A percentile compares a stretch with the other conserved stretches of the same genome.
Conservation (phyloP, 2,888 invertebrate species). For the Ceraclea dissimilis region DNA sequence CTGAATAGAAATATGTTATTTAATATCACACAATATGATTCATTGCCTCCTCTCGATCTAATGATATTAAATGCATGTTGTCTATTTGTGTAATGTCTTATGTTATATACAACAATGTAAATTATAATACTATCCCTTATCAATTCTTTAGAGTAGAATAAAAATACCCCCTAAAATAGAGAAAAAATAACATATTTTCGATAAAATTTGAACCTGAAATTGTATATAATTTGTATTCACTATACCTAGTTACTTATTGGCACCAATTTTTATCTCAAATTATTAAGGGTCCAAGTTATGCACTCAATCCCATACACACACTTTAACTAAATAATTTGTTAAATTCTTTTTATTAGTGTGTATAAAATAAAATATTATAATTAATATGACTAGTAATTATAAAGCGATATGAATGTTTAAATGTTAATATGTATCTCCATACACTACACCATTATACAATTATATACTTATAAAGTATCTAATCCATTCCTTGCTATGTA, state of each 20-base stretch:
- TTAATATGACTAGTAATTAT: too few relatives aligned
- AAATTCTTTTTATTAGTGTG: too few relatives aligned
- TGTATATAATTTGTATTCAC: conserved; percentile 23
- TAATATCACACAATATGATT: background rate
- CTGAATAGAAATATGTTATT: background rate
- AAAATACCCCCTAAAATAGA: conserved; percentile 11
- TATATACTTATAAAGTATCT: too few relatives aligned
- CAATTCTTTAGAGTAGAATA: conserved; percentile 11
- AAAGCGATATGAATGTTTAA: too few relatives aligned
- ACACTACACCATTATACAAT: too few relatives aligned
- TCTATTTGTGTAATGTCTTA: conserved; percentile 8
- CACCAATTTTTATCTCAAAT: conserved; percentile 26
- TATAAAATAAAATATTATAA: too few relatives aligned
- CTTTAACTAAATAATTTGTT: too few relatives aligned
- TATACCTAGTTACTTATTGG: conserved; percentile 22
- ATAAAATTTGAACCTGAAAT: conserved; percentile 26
- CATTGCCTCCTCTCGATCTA: conserved; percentile 10
- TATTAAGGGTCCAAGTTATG: conserved; percentile 25
- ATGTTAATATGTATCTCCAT: too few relatives aligned
- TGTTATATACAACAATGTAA: conserved; percentile 5
- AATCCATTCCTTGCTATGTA: too few relatives aligned
- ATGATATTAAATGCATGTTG: background rate
- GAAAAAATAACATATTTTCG: conserved; percentile 26
- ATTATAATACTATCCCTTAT: conserved; percentile 6
- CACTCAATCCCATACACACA: conserved; percentile 15